These are phyloP conservation scores for Platycnemis pennipes DNA, from an alignment of 2,888 invertebrate genomes.

Conservation along the genomic window DNA sequence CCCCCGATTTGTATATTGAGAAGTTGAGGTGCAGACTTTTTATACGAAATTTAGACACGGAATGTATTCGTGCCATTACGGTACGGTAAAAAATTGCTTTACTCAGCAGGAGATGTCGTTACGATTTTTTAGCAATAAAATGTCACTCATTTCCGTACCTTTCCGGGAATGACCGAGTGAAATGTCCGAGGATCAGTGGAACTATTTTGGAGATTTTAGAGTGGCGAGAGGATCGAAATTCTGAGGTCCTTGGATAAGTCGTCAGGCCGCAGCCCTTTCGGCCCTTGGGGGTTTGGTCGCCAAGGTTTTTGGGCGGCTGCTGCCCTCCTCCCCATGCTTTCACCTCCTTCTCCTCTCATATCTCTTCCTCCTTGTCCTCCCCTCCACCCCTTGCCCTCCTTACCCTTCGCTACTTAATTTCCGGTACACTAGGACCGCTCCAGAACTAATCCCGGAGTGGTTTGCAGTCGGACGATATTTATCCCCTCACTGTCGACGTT, in stretches of 20 bases:
- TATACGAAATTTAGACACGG: too few relatives aligned
- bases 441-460: conserved; percentile 53
- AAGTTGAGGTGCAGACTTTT: too few relatives aligned
- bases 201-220: too few relatives aligned
- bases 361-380: background rate
- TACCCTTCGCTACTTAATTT: conserved; percentile 51
- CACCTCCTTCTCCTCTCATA: background rate
- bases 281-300: background rate
- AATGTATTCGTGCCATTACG: too few relatives aligned
- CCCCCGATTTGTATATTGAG: too few relatives aligned
- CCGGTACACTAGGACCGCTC: conserved; percentile 38
- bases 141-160: too few relatives aligned
- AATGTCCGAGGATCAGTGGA: too few relatives aligned
- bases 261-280: background rate
- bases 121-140: too few relatives aligned
- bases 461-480: conserved; percentile 8
- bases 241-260: background rate
- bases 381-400: background rate
- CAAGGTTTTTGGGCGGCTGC: background rate
- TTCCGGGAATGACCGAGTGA: too few relatives aligned
- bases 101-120: too few relatives aligned
- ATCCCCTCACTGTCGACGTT: background rate
- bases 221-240: background rate
- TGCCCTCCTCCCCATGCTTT: background rate
- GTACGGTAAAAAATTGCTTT: too few relatives aligned